phyloP scores from a whole-genome alignment of 2,797 vertebrate species.

The Cynopterus sphinx region DNA sequence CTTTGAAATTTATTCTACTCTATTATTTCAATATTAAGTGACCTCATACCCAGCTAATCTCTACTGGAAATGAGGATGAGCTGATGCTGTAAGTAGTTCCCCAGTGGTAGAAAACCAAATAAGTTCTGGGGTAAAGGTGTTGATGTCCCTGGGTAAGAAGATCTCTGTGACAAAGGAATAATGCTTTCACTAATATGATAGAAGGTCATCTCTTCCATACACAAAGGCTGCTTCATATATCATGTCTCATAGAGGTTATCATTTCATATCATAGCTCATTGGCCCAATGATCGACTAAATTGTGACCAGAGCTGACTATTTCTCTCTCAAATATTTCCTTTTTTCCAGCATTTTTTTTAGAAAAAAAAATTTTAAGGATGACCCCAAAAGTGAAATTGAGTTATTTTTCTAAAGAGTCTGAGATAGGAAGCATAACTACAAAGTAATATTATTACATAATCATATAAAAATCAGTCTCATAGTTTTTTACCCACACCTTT shows the following conservation, averaged over 20 bases:
- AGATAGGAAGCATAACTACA: neutral
- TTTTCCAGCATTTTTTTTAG: neutral
- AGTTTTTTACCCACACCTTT: neutral
- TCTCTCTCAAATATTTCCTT: neutral
- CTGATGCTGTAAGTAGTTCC: neutral
- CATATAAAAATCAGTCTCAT: neutral
- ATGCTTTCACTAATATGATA: neutral
- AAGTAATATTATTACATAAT: neutral
- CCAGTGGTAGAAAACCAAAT: neutral
- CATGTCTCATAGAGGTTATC: neutral
- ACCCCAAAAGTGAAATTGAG: neutral
- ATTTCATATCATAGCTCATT: neutral
- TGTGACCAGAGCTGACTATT: neutral
- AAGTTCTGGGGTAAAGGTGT: neutral
- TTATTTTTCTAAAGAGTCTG: neutral
- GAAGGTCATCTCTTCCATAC: neutral
- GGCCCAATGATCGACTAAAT: neutral
- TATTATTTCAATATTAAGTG: neutral
- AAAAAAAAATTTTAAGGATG: neutral
- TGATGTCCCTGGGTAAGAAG: neutral
- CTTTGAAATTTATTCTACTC: neutral
- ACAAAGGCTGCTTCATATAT: neutral
- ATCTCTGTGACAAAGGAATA: neutral
- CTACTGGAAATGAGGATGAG: neutral
- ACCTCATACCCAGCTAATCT: neutral